Evolutionary conservation across 2,113 vertebrate species (phyloP).

Genomic region (Hiodon tergisus): DNA sequence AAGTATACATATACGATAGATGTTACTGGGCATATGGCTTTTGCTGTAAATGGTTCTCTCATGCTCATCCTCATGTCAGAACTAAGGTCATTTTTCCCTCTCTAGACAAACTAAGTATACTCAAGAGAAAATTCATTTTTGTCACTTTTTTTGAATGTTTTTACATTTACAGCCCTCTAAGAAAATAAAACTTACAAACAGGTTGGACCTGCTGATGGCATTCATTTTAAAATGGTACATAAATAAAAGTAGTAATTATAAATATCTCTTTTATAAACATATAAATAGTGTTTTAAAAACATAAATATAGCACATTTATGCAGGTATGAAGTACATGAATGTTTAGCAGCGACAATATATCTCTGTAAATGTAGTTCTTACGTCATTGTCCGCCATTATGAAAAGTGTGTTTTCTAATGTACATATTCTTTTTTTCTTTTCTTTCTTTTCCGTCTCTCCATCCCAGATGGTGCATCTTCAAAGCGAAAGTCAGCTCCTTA

Average conservation of each 20-base stretch:
- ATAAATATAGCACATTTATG: slow-evolving; percentile 74
- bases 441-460: no score
- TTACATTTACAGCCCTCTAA: slow-evolving; percentile 69
- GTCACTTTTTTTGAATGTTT: slow-evolving; percentile 49
- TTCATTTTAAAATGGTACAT: slow-evolving; percentile 71
- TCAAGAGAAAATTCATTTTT: slow-evolving; percentile 55
- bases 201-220: slow-evolving; percentile 69
- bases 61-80: not conserved
- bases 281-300: slow-evolving; percentile 72
- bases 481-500: slow-evolving; percentile 56
- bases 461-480: slow-evolving; percentile 43
- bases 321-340: slow-evolving; percentile 64
- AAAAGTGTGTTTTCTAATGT: not conserved
- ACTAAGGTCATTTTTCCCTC: not conserved
- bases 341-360: slow-evolving; percentile 66
- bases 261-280: slow-evolving; percentile 80
- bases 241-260: slow-evolving; percentile 77
- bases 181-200: slow-evolving; percentile 66
- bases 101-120: slow-evolving; percentile 24
- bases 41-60: not conserved
- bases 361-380: slow-evolving; percentile 61
- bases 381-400: slow-evolving; percentile 51
- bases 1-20: not conserved
- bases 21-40: not conserved
- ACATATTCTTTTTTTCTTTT: no score